A percentile compares a stretch with the other conserved stretches of the same genome.
phyloP scores from a whole-genome alignment of 2,113 vertebrate genomes.

The Carassius auratus region DNA sequence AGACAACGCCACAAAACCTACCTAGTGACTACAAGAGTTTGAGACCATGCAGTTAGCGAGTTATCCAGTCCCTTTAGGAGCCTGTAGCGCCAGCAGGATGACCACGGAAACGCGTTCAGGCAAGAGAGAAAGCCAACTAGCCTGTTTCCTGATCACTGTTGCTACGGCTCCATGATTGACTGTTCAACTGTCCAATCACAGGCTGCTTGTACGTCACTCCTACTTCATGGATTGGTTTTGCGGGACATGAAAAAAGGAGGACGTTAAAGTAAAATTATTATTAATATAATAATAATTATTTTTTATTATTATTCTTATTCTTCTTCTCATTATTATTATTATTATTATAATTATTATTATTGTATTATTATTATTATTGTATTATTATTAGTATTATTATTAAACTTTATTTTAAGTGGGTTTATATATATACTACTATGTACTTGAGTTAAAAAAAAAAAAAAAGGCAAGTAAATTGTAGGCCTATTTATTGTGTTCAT shows the following conservation, averaged over 20 bases:
- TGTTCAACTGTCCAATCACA: slow-evolving; percentile 11
- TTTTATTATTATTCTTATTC: no score
- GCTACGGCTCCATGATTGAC: neutral
- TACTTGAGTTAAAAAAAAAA: no score
- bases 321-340: no score
- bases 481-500: no score
- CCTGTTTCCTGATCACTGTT: slow-evolving; percentile 30
- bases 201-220: neutral
- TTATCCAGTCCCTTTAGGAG: neutral
- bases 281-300: no score
- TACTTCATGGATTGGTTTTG: neutral
- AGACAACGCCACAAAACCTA: slow-evolving; percentile 36
- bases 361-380: no score
- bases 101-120: neutral
- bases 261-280: no score
- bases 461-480: no score
- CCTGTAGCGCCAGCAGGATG: neutral
- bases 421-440: no score
- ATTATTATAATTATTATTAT: no score
- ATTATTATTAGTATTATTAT: no score
- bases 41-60: slow-evolving; percentile 9
- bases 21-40: slow-evolving; percentile 18
- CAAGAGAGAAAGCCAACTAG: neutral
- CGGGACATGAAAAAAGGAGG: neutral
- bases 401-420: no score